Evolutionary conservation across 2,888 invertebrate genomes (phyloP).

Genomic region (Microdon myrmicae): DNA sequence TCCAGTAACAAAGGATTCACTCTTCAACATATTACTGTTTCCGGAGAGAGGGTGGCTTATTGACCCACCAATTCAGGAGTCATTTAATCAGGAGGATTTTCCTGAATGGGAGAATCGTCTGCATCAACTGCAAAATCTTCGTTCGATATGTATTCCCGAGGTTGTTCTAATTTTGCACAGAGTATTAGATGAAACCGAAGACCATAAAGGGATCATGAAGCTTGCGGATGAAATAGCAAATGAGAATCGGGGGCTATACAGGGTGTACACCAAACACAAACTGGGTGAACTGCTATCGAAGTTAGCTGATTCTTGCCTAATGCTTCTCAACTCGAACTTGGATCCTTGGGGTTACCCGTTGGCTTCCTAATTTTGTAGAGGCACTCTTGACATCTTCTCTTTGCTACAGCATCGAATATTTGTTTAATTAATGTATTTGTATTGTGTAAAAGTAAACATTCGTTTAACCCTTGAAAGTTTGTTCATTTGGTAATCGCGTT

Average conservation of each 20-base stretch:
- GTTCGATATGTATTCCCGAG: constrained; percentile 87
- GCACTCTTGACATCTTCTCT: constrained; percentile 5
- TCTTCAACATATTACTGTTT: constrained; percentile 89
- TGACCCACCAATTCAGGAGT: constrained; percentile 72
- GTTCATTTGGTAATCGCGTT: too few species aligned
- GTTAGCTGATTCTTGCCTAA: constrained; percentile 81
- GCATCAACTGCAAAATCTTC: constrained; percentile 76
- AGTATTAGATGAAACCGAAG: constrained; percentile 80
- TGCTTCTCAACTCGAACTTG: constrained; percentile 78
- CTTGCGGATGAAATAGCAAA: constrained; percentile 83
- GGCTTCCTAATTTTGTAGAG: constrained; percentile 55
- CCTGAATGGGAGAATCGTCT: constrained; percentile 70
- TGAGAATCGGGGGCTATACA: constrained; percentile 82
- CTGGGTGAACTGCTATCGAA: constrained; percentile 80
- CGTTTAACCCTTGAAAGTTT: too few species aligned
- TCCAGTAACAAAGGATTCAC: constrained; percentile 78
- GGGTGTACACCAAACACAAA: constrained; percentile 82
- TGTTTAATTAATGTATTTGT: background rate
- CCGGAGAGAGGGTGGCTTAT: constrained; percentile 91
- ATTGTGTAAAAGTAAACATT: too few species aligned
- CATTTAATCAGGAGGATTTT: constrained; percentile 67
- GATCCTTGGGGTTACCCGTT: constrained; percentile 84
- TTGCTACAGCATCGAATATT: constrained; percentile 4
- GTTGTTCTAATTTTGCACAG: constrained; percentile 80
- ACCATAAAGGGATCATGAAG: constrained; percentile 81